These are phyloP conservation scores for Sarcophaga carnaria DNA, from an alignment of 2,888 invertebrate genomes.

Conservation along the genomic window DNA sequence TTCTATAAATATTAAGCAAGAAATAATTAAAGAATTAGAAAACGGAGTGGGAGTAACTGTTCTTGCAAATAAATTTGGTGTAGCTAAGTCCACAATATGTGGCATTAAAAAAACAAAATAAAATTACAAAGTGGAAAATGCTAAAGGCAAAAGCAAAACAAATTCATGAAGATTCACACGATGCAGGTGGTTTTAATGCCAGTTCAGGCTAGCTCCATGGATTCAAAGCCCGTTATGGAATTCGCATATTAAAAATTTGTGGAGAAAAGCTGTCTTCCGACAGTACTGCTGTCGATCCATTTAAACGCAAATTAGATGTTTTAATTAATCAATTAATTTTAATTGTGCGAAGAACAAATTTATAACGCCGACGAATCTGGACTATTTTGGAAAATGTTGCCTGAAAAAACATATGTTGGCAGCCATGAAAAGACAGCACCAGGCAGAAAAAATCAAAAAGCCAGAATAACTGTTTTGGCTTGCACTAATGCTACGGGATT, in stretches of 20 bases:
- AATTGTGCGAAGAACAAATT: slow-evolving; percentile 17
- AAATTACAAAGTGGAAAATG: slow-evolving; percentile 1
- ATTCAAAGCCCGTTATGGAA: slow-evolving; percentile 11
- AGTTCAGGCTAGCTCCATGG: slow-evolving; percentile 17
- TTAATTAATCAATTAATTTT: slow-evolving; percentile 4
- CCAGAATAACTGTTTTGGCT: slow-evolving; percentile 23
- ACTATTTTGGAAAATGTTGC: slow-evolving; percentile 8
- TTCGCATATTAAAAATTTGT: slow-evolving; percentile 20
- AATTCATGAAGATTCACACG: background rate
- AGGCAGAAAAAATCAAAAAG: slow-evolving; percentile 20
- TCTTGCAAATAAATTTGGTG: slow-evolving; percentile 29
- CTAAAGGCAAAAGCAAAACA: slow-evolving; percentile 20
- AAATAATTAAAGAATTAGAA: slow-evolving; percentile 22
- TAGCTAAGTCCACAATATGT: slow-evolving; percentile 31
- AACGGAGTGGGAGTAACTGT: slow-evolving; percentile 19
- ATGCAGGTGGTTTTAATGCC: slow-evolving; percentile 19
- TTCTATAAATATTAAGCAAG: slow-evolving; percentile 23
- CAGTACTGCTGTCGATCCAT: slow-evolving; percentile 15
- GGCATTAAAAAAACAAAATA: slow-evolving; percentile 19
- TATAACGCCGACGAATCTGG: slow-evolving; percentile 11
- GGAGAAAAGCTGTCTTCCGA: slow-evolving; percentile 28
- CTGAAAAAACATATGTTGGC: slow-evolving; percentile 17
- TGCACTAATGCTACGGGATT: background rate
- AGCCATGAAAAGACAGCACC: slow-evolving; percentile 8
- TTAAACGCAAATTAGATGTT: slow-evolving; percentile 5